Base-by-base conservation (phyloP, 2,113 vertebrate genomes). In the Perccottus glenii region DNA sequence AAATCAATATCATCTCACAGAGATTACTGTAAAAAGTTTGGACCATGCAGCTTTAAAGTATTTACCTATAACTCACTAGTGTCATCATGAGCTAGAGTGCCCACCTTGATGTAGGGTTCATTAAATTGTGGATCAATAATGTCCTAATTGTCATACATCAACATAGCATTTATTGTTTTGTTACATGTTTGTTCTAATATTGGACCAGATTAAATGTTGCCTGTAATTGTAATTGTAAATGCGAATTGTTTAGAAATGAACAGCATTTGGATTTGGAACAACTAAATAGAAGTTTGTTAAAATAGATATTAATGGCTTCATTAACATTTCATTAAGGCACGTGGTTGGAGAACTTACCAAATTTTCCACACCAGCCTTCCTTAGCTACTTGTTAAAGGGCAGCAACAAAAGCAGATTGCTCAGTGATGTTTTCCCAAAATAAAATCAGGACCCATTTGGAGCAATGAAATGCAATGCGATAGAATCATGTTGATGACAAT, bases 281-380 rank as follows among this genome's bases (percentile, higher is more conserved):
- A 36, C 15, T 55, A 38, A 55, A 55, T 55, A n/a, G 52, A 55
- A 36, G 35, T 55, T 38, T 55, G 52, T 55, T 55, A 36, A 38
- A 55, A 55, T 38, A 55, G 52, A n/a, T n/a, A 55, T 6, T 14
- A 55, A 55, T 32, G 36, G 52, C 52, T 55, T 55, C 52, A 55
- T 55, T 55, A 55, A 55, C 52, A 36, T 55, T 55, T 55, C 52
- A 55, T 55, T 55, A 55, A 55, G 35, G 11, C 19, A 27, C n/a
- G n/a, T n/a, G 19, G 19, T 27, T 27, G 27, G 11, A 53, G 35
- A 53, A 1, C n/a, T n/a, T n/a, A 38, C 33, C 33, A 11, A 38
- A 7, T 36, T 55, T 36, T 55, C 33, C 52, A 55, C 52, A n/a
- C 32, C 5, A 36, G 33, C 12, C 52, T 11, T 55, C 52, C n/a